Conservation (phyloP, 2,113 vertebrate genomes). For the Phrynocephalus versicolor region DNA sequence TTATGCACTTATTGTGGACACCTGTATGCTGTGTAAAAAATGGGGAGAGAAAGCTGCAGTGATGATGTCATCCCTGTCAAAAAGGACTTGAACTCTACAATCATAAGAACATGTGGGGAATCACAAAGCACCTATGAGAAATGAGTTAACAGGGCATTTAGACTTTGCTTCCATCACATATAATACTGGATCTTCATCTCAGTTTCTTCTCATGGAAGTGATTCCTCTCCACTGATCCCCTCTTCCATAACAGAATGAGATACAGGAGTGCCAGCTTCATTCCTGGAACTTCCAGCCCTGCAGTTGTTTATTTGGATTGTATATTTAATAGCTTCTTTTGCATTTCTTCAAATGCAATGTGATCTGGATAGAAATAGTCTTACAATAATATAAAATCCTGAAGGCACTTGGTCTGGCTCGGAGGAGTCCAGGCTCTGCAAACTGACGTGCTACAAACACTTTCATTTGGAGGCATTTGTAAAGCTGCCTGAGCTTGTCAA, state of each 20-base stretch:
- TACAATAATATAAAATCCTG: constrained; percentile 6
- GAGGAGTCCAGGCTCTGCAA: neutral
- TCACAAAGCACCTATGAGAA: neutral
- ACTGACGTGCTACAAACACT: neutral
- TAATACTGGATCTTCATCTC: neutral
- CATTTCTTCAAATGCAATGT: constrained; percentile 24
- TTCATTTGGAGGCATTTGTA: neutral
- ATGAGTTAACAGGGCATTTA: neutral
- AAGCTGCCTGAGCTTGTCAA: fast-evolving
- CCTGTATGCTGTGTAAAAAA: neutral
- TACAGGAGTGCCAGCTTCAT: neutral
- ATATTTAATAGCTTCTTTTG: constrained; percentile 26
- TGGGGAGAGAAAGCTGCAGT: neutral
- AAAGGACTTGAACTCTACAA: neutral
- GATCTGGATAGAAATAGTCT: constrained; percentile 6
- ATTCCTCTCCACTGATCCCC: no score
- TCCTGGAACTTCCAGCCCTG: neutral
- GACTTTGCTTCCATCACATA: neutral
- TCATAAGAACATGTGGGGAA: neutral
- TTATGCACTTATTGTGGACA: neutral
- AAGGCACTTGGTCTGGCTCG: neutral
- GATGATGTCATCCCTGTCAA: neutral
- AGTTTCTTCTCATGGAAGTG: neutral
- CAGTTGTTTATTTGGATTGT: constrained; percentile 31
- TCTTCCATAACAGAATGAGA: neutral